phyloP scores from a whole-genome alignment of 1,140 invertebrate species.

The Catajapyx aquilonaris region DNA sequence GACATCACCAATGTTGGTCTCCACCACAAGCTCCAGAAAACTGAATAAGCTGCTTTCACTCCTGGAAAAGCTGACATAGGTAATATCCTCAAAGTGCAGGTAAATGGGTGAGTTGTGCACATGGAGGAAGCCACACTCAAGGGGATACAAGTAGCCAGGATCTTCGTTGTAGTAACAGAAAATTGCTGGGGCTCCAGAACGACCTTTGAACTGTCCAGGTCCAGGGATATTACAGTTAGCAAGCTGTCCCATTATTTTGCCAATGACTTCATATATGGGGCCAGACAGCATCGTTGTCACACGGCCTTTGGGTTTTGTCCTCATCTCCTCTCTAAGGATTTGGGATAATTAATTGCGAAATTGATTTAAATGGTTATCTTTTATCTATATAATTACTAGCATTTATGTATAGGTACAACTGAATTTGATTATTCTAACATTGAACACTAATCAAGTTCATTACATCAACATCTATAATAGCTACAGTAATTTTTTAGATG shows the following conservation, averaged over 20 bases:
- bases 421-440: too few species aligned
- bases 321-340: slow-evolving; percentile 53
- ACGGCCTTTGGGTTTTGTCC: slow-evolving; percentile 87
- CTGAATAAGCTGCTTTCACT: slow-evolving; percentile 81
- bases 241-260: slow-evolving; percentile 88
- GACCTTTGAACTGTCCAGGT: slow-evolving; percentile 74
- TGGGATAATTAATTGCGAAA: too few species aligned
- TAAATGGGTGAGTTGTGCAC: slow-evolving; percentile 97
- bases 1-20: slow-evolving; percentile 66
- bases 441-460: too few species aligned
- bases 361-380: too few species aligned
- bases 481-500: too few species aligned
- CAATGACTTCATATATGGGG: slow-evolving; percentile 85
- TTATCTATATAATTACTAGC: too few species aligned
- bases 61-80: slow-evolving; percentile 88
- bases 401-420: too few species aligned
- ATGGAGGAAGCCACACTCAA: slow-evolving; percentile 98
- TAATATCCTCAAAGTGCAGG: slow-evolving; percentile 93
- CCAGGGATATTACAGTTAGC: slow-evolving; percentile 88
- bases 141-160: slow-evolving; percentile 87
- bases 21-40: slow-evolving; percentile 96
- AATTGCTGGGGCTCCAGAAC: slow-evolving; percentile 76
- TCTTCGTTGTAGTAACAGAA: slow-evolving; percentile 96
- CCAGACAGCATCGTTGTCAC: slow-evolving; percentile 78
- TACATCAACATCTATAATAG: too few species aligned